Conservation (phyloP, 2,888 invertebrate species). For the Phengaris arion region DNA sequence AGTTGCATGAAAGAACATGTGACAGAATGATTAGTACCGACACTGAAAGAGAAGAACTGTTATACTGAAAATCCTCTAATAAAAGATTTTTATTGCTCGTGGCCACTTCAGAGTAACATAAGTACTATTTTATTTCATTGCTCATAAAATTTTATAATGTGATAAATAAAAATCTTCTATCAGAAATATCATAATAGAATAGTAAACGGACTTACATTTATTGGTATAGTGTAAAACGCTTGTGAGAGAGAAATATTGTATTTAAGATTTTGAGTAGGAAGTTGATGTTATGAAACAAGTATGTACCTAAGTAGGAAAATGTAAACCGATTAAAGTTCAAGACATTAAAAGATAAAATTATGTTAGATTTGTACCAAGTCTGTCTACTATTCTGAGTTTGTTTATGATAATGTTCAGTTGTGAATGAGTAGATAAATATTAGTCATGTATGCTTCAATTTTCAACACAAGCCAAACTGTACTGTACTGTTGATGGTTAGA, state of each 20-base stretch:
- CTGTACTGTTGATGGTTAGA: slow-evolving; percentile 1
- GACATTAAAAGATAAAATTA: neutral
- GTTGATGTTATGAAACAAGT: neutral
- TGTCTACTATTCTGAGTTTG: slow-evolving; percentile 5
- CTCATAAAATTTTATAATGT: neutral
- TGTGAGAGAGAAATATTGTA: neutral
- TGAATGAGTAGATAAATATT: slow-evolving; percentile 27
- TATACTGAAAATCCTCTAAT: slow-evolving; percentile 35
- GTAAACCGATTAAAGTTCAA: neutral
- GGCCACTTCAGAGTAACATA: too few relatives aligned
- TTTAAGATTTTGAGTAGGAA: neutral
- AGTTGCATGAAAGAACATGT: slow-evolving; percentile 57
- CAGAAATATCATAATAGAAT: neutral
- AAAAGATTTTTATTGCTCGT: slow-evolving; percentile 33
- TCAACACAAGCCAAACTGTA: slow-evolving; percentile 26
- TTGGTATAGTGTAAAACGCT: neutral
- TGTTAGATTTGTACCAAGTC: neutral
- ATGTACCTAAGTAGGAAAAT: neutral
- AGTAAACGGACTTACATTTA: neutral
- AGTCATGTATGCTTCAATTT: slow-evolving; percentile 25
- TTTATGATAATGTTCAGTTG: slow-evolving; percentile 20
- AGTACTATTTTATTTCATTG: too few relatives aligned
- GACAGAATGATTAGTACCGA: slow-evolving; percentile 50
- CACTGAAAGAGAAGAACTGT: slow-evolving; percentile 43
- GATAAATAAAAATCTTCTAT: slow-evolving; percentile 8